These are phyloP conservation scores for Perithous albicinctus DNA, from an alignment of 2,888 invertebrate species.

Conservation along the genomic window DNA sequence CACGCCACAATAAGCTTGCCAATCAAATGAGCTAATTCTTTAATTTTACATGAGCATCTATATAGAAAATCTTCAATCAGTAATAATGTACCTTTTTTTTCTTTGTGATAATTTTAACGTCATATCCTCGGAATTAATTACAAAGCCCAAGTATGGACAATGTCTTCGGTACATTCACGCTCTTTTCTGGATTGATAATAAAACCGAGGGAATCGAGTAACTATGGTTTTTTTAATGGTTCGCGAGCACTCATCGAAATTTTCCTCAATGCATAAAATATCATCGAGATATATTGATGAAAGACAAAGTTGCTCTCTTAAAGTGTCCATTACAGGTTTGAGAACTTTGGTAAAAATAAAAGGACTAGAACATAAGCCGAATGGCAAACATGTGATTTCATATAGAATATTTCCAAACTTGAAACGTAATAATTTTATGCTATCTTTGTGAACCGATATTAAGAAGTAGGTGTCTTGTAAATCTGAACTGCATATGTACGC, in stretches of 20 bases:
- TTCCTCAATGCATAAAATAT: conserved; percentile 16
- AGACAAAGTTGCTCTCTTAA: background rate
- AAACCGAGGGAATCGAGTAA: conserved; percentile 24
- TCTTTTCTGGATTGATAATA: conserved; percentile 36
- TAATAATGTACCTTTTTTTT: background rate
- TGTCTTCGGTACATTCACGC: background rate
- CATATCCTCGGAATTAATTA: conserved; percentile 24
- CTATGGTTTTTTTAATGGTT: conserved; percentile 7
- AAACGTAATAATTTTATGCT: conserved; percentile 13
- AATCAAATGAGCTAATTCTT: background rate
- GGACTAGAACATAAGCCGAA: conserved; percentile 17
- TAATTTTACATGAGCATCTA: background rate
- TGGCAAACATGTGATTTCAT: conserved; percentile 9
- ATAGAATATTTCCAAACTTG: background rate
- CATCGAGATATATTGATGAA: conserved; percentile 23
- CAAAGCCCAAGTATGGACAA: conserved; percentile 35
- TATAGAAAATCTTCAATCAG: background rate
- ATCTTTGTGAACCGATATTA: background rate
- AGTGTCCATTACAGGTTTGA: conserved; percentile 15
- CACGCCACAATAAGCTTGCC: background rate
- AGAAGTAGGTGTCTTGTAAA: conserved; percentile 18
- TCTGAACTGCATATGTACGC: conserved; percentile 1
- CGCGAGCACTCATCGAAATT: background rate
- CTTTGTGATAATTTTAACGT: conserved; percentile 3
- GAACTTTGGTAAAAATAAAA: conserved; percentile 21